Evolutionary conservation across 2,888 invertebrate species (phyloP).

Genomic region (Drosophila emarginata): DNA sequence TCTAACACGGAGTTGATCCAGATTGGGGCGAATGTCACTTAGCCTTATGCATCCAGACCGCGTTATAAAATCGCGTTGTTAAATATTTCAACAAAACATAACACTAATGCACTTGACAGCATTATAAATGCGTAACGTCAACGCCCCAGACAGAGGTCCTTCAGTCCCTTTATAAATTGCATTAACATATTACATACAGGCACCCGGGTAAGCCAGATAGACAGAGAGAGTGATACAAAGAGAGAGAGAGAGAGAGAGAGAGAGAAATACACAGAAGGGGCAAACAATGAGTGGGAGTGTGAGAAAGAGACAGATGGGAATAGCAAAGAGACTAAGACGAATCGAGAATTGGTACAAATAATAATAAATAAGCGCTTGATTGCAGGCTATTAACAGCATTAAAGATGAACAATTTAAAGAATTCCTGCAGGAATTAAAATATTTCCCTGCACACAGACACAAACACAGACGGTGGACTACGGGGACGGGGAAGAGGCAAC

Average conservation of each 20-base stretch:
- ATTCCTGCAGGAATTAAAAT: slow-evolving; percentile 69
- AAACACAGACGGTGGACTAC: background rate
- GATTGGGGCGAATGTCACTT: slow-evolving; percentile 22
- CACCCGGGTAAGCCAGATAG: slow-evolving; percentile 6
- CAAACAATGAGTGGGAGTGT: background rate
- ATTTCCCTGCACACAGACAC: slow-evolving; percentile 26
- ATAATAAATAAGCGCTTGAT: slow-evolving; percentile 61
- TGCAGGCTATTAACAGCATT: slow-evolving; percentile 77
- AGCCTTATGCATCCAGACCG: slow-evolving; percentile 26
- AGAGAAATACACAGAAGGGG: background rate
- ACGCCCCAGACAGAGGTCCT: slow-evolving; percentile 27
- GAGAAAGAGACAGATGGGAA: background rate
- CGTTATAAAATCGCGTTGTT: slow-evolving; percentile 38
- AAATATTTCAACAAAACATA: slow-evolving; percentile 58
- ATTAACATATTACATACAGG: slow-evolving; percentile 59
- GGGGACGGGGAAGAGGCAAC: background rate
- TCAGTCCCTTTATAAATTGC: slow-evolving; percentile 54
- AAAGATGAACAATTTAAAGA: slow-evolving; percentile 72
- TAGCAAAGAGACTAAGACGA: background rate
- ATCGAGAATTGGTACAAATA: slow-evolving; percentile 15
- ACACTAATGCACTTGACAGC: slow-evolving; percentile 57
- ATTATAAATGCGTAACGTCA: slow-evolving; percentile 59
- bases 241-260: background rate
- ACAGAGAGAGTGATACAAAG: slow-evolving; percentile 14
- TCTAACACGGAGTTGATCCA: background rate